Base-by-base conservation (phyloP, 2,797 vertebrate genomes). In the Sphenodon punctatus region DNA sequence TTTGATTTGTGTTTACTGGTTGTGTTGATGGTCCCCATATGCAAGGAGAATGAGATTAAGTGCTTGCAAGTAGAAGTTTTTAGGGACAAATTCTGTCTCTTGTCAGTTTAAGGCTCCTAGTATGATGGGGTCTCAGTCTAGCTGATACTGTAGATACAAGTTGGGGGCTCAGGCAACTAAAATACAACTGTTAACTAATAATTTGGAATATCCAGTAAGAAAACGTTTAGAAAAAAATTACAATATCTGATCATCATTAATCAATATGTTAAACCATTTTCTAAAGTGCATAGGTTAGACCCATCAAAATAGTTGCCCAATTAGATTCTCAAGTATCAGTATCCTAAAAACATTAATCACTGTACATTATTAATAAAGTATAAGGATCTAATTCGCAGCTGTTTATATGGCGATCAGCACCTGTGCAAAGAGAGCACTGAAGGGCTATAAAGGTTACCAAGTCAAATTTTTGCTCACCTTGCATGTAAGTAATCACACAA, bases 211-310 rank as follows among this genome's bases (percentile, higher is more conserved):
- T 61, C 71, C 61, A 63, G 36, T 53, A 61, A 67, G 67, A 64
- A 63, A 70, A n/a, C n/a, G n/a, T n/a, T 78, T 80, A 67, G 34
- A 55, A 74, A 80, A 74, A 64, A 60, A 58, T 80, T 67, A 45
- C 32, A 45, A 45, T 68, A 74, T 16, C 67, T 61, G 74, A 74
- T 67, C 34, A 8, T 41, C 32, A 32, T 42, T 17, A 66, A 58
- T 66, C 66, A 66, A 66, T 13, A 46, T n/a, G 32, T 66, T 30
- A 43, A 66, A 56, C 65, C 74, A 67, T 68, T 74, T 81, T 63
- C 65, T 75, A 36, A 56, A 63, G 45, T 42, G 46, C 48, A 22
- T 32, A 68, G 12, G 27, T 48, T 55, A 38, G 55, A 41, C 71
- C 60, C 48, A 39, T 55, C 53, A 75, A 67, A 68, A 30, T 46